These are phyloP conservation scores for Lepidochrysops patricia DNA, from an alignment of 2,888 invertebrate genomes.

Conservation along the genomic window DNA sequence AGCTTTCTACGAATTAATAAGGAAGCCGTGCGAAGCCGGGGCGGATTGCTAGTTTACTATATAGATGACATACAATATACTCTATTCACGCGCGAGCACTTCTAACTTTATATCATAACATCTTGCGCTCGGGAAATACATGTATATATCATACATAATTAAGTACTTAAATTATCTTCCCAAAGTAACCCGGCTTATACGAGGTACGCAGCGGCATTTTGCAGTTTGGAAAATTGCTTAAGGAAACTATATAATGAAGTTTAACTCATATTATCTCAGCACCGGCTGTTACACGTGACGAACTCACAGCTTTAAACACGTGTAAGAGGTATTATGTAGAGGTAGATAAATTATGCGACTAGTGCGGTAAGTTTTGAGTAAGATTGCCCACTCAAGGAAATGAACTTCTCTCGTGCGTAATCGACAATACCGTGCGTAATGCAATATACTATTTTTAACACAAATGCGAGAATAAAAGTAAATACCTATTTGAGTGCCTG, in stretches of 20 bases:
- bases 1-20: no score
- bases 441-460: no score
- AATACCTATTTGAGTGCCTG: no score
- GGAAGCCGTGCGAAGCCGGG: no score
- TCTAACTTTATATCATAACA: background rate
- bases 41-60: no score
- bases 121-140: background rate
- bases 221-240: slow-evolving; percentile 8
- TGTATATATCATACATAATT: slow-evolving; percentile 6
- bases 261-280: slow-evolving; percentile 1
- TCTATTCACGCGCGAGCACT: background rate
- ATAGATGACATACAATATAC: background rate
- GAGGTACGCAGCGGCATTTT: slow-evolving; percentile 2
- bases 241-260: slow-evolving; percentile 7
- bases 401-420: no score
- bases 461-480: no score
- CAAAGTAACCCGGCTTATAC: slow-evolving; percentile 1
- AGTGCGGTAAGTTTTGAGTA: no score
- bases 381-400: no score
- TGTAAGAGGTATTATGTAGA: background rate
- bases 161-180: slow-evolving; percentile 2
- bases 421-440: no score
- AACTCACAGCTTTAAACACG: background rate
- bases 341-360: no score
- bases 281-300: background rate